A percentile compares a stretch with the other conserved stretches of the same genome.
phyloP scores from a whole-genome alignment of 2,797 vertebrate genomes.

The Crocodylus rhombifer region DNA sequence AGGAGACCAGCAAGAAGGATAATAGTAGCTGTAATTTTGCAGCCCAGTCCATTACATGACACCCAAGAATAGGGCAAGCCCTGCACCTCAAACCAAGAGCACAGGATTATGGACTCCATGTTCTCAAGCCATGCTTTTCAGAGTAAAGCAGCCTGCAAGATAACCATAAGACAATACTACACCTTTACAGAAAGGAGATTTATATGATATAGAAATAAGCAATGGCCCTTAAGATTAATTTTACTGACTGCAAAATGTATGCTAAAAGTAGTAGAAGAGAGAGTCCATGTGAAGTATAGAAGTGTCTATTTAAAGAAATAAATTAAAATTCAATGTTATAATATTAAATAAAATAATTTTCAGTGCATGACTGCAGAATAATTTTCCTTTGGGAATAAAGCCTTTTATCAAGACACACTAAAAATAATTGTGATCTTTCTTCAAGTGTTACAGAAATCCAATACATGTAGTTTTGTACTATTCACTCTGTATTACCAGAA shows the following conservation, averaged over 20 bases:
- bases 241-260: neutral
- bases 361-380: neutral
- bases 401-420: neutral
- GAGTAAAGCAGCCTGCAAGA: neutral
- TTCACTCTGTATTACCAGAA: neutral
- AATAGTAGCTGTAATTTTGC: neutral
- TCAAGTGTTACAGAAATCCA: neutral
- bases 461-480: neutral
- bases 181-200: neutral
- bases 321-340: neutral
- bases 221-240: neutral
- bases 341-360: conserved; percentile 27
- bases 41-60: neutral
- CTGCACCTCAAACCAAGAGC: neutral
- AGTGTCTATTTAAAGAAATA: neutral
- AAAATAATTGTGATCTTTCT: neutral
- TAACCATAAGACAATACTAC: neutral
- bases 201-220: neutral
- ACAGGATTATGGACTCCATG: neutral
- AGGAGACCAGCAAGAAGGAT: neutral
- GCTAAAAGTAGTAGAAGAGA: neutral
- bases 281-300: neutral
- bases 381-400: neutral
- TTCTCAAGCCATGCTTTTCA: neutral
- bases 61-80: neutral